Conservation (phyloP, 2,113 vertebrate species). For the Sinocyclocheilus anophthalmus region DNA sequence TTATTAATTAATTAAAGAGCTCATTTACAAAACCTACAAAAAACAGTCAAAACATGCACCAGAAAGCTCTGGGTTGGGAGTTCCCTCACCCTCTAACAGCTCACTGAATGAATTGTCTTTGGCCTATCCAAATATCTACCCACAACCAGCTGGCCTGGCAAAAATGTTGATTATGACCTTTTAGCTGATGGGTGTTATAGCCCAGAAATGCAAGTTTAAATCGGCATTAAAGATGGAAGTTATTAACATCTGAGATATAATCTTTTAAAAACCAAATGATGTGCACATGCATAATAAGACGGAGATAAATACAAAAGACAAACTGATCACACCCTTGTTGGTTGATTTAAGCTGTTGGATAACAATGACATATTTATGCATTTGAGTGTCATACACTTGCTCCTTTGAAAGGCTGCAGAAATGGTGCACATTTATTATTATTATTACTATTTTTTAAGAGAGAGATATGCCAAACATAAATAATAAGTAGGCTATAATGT, state of each 20-base stretch:
- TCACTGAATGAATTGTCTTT: not conserved
- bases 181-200: slow-evolving; percentile 16
- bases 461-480: no score
- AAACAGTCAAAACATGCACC: not conserved
- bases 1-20: not conserved
- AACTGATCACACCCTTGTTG: not conserved
- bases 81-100: not conserved
- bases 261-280: not conserved
- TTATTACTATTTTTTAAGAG: no score
- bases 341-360: not conserved
- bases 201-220: not conserved
- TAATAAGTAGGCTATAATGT: not conserved
- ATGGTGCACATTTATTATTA: not conserved
- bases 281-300: not conserved
- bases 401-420: not conserved
- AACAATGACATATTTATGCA: not conserved
- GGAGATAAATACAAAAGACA: not conserved
- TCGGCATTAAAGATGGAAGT: not conserved
- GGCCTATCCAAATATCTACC: slow-evolving; percentile 36
- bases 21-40: not conserved
- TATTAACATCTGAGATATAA: not conserved
- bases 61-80: not conserved
- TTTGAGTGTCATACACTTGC: not conserved
- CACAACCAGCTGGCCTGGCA: slow-evolving; percentile 28
- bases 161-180: slow-evolving; percentile 17